Evolutionary conservation across 2,797 vertebrate genomes (phyloP).

Genomic region (Betta splendens): DNA sequence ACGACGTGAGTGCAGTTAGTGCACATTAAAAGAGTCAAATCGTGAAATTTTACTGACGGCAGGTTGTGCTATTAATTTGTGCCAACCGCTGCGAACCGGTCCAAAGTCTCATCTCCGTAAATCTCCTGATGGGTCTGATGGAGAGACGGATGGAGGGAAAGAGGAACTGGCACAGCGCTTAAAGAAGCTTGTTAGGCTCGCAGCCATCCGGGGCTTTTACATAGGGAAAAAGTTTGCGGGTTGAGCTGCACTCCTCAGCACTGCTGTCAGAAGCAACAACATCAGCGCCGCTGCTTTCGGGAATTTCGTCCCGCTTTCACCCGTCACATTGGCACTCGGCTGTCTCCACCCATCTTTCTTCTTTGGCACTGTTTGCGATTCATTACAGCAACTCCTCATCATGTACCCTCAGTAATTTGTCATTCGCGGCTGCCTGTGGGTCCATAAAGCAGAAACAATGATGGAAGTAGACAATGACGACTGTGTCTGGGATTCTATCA

Average conservation of each 20-base stretch:
- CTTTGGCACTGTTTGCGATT: conserved; percentile 46
- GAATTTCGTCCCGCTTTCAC: conserved; percentile 19
- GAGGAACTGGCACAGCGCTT: conserved; percentile 8
- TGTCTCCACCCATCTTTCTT: conserved; percentile 35
- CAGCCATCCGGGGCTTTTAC: conserved; percentile 41
- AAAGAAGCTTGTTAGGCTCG: conserved; percentile 22
- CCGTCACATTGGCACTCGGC: conserved; percentile 26
- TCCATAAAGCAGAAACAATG: conserved; percentile 55
- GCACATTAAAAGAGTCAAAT: conserved; percentile 1
- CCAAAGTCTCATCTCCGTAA: conserved; percentile 26
- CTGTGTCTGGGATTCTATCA: conserved; percentile 37
- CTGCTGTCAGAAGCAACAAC: conserved; percentile 47
- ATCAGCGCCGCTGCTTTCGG: conserved; percentile 33
- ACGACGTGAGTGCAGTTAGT: conserved; percentile 7
- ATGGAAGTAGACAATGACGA: conserved; percentile 52
- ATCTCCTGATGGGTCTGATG: conserved; percentile 12
- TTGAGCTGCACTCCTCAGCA: conserved; percentile 31
- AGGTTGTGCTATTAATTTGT: conserved; percentile 4
- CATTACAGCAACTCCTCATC: conserved; percentile 56
- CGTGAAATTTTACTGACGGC: background rate
- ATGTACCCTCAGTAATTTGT: conserved; percentile 55
- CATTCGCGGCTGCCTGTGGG: conserved; percentile 38
- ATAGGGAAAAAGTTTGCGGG: conserved; percentile 38
- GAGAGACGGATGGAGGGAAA: conserved; percentile 12
- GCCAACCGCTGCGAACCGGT: conserved; percentile 21